Conservation (phyloP, 1,140 invertebrate species). For the Diachasmimorpha longicaudata region DNA sequence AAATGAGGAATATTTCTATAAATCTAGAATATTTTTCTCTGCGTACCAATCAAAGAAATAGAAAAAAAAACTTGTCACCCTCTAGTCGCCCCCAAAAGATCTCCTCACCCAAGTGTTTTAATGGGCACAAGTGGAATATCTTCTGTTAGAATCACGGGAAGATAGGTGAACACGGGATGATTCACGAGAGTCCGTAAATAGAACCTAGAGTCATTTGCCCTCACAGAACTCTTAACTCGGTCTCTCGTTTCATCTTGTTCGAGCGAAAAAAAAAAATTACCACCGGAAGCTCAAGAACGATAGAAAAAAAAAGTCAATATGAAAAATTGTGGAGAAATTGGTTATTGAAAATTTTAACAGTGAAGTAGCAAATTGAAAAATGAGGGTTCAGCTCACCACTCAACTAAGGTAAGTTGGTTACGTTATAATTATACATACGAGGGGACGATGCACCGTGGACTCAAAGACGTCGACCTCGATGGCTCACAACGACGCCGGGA, state of each 20-base stretch:
- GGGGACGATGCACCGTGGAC: conserved; percentile 29
- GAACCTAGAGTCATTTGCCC: conserved; percentile 50
- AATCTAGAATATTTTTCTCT: too few species aligned
- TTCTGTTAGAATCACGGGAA: conserved; percentile 18
- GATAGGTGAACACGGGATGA: conserved; percentile 55
- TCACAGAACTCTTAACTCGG: conserved; percentile 34
- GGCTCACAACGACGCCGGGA: conserved; percentile 15
- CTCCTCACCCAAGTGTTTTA: conserved; percentile 3
- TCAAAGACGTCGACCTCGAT: conserved; percentile 31
- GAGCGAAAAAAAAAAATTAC: not conserved
- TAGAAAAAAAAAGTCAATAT: not conserved
- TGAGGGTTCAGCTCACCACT: conserved; percentile 3
- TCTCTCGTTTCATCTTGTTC: conserved; percentile 39
- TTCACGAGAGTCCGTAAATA: conserved; percentile 60
- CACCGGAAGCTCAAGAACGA: not conserved
- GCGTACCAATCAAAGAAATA: too few species aligned
- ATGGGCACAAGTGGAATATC: conserved; percentile 4
- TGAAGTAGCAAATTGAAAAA: not conserved
- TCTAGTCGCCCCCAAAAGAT: too few species aligned
- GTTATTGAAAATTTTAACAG: not conserved
- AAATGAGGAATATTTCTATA: too few species aligned
- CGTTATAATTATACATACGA: conserved; percentile 30
- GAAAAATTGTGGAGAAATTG: not conserved
- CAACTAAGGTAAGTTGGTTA: conserved; percentile 29
- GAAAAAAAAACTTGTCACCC: too few species aligned